Conservation (phyloP, 2,888 invertebrate genomes). For the Drosophila anomalipes region DNA sequence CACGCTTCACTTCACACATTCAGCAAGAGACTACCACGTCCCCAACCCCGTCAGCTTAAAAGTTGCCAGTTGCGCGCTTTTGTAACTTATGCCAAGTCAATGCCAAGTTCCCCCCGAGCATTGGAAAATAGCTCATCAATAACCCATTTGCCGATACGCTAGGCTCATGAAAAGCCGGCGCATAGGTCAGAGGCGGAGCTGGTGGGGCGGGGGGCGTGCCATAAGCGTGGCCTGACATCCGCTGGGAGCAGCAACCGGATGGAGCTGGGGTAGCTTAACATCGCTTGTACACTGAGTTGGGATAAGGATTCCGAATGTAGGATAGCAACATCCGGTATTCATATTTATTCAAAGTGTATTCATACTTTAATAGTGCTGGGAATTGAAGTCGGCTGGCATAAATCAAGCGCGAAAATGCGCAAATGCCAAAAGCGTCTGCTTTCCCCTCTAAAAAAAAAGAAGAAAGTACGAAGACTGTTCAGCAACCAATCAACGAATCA, state of each 20-base stretch:
- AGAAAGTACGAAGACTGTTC: conserved; percentile 10
- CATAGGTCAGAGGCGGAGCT: conserved; percentile 3
- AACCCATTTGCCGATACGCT: conserved; percentile 74
- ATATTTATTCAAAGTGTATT: conserved; percentile 60
- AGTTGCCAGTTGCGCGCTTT: conserved; percentile 41
- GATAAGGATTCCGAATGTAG: conserved; percentile 31
- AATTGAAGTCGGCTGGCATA: conserved; percentile 43
- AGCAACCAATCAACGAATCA: conserved; percentile 46
- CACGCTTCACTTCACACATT: conserved; percentile 61
- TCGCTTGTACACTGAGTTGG: conserved; percentile 7
- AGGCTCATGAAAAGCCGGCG: conserved; percentile 49
- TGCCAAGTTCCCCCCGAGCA: conserved; percentile 49
- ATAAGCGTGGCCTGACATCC: conserved; percentile 34
- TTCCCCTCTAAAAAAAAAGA: conserved; percentile 13
- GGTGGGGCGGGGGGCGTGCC: conserved; percentile 6
- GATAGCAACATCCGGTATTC: conserved; percentile 41
- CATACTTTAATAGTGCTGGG: conserved; percentile 63
- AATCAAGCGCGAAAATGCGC: conserved; percentile 55
- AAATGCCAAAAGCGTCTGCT: conserved; percentile 40
- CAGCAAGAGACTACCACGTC: conserved; percentile 24
- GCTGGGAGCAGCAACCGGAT: conserved; percentile 35
- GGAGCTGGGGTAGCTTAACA: conserved; percentile 39
- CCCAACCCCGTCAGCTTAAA: conserved; percentile 16
- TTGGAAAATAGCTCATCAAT: conserved; percentile 78
- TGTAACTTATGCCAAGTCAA: conserved; percentile 60